phyloP scores from a whole-genome alignment of 1,140 invertebrate species.

The Drosophila lacteicornis region DNA sequence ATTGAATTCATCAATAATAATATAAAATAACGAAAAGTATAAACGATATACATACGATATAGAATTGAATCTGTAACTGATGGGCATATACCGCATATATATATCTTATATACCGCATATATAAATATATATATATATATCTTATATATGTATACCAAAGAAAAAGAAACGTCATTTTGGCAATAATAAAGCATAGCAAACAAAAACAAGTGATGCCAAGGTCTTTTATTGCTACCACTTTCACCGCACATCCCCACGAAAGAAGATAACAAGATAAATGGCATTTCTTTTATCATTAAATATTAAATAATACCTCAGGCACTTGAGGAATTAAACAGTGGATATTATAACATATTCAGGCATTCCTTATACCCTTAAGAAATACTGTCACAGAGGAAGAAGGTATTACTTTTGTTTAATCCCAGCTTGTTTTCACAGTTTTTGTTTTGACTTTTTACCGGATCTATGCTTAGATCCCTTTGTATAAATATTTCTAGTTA shows the following conservation, averaged over 20 bases:
- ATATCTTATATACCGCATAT: constrained; percentile 49
- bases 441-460: not conserved
- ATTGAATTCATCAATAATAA: constrained; percentile 57
- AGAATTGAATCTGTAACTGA: constrained; percentile 73
- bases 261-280: not conserved
- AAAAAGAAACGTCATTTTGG: constrained; percentile 69
- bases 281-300: not conserved
- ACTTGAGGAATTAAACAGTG: not conserved
- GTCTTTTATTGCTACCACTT: constrained; percentile 12
- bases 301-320: not conserved
- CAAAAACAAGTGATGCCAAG: constrained; percentile 27
- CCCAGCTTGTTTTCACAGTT: not conserved
- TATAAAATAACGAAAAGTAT: constrained; percentile 25
- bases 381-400: too few species aligned
- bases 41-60: constrained; percentile 57
- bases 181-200: constrained; percentile 79
- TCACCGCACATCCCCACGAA: constrained; percentile 9
- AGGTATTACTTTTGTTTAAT: too few species aligned
- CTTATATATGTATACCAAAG: constrained; percentile 55
- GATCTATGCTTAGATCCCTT: not conserved
- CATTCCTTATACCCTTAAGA: too few species aligned
- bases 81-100: constrained; percentile 55
- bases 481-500: not conserved
- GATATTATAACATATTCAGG: too few species aligned
- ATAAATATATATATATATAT: constrained; percentile 22